Conservation (phyloP, 92 coral and sea anemone species). For the Porites divaricata region DNA sequence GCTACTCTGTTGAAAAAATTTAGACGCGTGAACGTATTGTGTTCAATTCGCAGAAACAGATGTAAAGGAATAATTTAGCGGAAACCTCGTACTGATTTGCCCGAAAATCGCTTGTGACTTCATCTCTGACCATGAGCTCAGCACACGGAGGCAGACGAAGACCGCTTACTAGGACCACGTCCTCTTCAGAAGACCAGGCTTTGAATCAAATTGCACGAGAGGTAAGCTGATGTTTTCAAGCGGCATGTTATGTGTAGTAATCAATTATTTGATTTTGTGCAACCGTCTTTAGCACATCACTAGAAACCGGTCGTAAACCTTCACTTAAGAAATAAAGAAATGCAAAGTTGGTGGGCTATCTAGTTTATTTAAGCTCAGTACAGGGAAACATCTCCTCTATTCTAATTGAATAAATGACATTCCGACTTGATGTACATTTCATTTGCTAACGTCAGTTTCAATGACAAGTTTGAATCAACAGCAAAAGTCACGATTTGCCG, state of each 20-base stretch:
- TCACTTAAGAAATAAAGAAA: not conserved
- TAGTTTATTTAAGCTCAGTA: not conserved
- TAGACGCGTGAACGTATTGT: slow-evolving; percentile 41
- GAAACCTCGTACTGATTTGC: slow-evolving; percentile 74
- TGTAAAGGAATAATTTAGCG: slow-evolving; percentile 60
- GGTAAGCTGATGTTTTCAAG: slow-evolving; percentile 60
- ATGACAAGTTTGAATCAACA: slow-evolving; percentile 26
- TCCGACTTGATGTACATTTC: not conserved
- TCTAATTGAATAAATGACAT: not conserved
- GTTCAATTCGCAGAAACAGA: slow-evolving; percentile 75
- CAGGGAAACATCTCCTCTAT: too few relatives aligned
- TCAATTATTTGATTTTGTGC: not conserved
- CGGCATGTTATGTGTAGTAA: not conserved
- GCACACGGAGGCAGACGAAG: slow-evolving; percentile 92
- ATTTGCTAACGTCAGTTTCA: slow-evolving; percentile 20
- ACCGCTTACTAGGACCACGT: slow-evolving; percentile 80
- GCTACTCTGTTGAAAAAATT: slow-evolving; percentile 52
- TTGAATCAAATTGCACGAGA: slow-evolving; percentile 97
- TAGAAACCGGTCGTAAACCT: not conserved
- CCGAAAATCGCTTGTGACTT: slow-evolving; percentile 55
- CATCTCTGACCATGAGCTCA: slow-evolving; percentile 80
- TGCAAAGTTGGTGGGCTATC: not conserved
- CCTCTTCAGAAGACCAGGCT: slow-evolving; percentile 97
- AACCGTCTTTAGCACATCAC: not conserved
- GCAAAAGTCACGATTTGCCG: slow-evolving; percentile 32